These are phyloP conservation scores for Parapristionchus giblindavisi DNA, from an alignment of 2,888 invertebrate species.

Conservation along the genomic window DNA sequence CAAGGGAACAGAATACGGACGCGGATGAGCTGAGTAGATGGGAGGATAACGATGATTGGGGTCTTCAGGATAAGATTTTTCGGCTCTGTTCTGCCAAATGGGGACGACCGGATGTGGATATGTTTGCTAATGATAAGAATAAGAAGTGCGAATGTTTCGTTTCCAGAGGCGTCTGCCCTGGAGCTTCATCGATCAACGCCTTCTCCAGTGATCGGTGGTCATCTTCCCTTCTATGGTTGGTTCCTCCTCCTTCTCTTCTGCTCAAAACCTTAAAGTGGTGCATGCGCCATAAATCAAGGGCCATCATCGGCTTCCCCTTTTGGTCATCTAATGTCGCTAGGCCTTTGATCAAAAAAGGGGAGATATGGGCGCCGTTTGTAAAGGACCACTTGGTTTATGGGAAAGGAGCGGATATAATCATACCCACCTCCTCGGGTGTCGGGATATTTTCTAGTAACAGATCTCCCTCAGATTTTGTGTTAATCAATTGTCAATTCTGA, in stretches of 20 bases:
- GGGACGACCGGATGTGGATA: background rate
- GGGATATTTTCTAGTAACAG: too few relatives aligned
- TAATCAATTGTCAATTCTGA: too few relatives aligned
- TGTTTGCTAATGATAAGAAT: constrained; percentile 7
- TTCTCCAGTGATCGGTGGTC: background rate
- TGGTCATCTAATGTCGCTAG: background rate
- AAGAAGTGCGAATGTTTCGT: background rate
- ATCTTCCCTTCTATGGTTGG: constrained; percentile 10
- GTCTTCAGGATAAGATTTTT: background rate
- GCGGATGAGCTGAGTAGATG: constrained; percentile 8
- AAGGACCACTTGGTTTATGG: background rate
- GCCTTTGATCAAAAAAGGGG: background rate
- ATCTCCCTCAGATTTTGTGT: too few relatives aligned
- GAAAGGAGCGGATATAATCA: background rate
- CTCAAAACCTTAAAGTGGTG: background rate
- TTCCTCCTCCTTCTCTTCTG: background rate
- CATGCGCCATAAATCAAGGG: background rate
- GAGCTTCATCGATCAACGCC: background rate
- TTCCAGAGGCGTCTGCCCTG: background rate
- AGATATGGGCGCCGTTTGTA: constrained; percentile 3
- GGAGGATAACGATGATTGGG: constrained; percentile 3
- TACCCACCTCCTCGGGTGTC: too few relatives aligned
- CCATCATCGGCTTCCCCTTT: constrained; percentile 4
- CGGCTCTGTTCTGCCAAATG: background rate
- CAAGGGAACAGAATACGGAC: background rate